Evolutionary conservation across 2,797 vertebrate species (phyloP), one percentile per base, ranked within the genome.

Genomic region (Pseudocheirus occidentalis): DNA sequence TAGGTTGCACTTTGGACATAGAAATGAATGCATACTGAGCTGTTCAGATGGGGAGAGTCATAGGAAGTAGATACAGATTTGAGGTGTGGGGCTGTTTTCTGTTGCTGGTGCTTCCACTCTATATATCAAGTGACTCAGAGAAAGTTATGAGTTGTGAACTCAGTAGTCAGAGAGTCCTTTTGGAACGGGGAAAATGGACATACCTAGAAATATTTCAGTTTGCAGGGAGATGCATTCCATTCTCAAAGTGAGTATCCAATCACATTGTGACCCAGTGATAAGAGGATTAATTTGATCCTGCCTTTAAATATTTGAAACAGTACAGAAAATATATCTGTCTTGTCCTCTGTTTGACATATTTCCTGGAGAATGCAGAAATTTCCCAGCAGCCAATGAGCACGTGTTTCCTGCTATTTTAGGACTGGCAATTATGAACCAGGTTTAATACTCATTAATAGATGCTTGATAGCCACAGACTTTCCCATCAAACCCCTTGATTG

Each of bases 71-170:
- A 62, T 12, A 2, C 0, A 91, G 62, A 92, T 10, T 89, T 81
- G n/a, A 46, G 55, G 40, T 54, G 93, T 52, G 92, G 57, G 7
- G 66, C 62, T 93, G 93, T 54, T 73, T 90, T 94, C 56, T 95
- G 31, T 53, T 89, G 34, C 62, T 95, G 87, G 46, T 81, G 31
- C 58, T 11, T 0, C 10, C 2, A 16, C 55, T 46, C 0, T 12
- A 28, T 90, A 87, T 13, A 55, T 34, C 87, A 66, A n/a, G 31
- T 29, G 93, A 87, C 40, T 96, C 53, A 34, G 1, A 31, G 81
- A 55, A 57, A 94, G 90, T 5, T 91, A 92, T 1, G 2, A 56
- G 91, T n/a, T 56, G 5, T 0, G 5, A 18, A 24, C 29, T 14
- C 57, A 0, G n/a, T 11, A 16, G 66, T 14, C 31, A 54, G 56